Conservation (phyloP, 2,888 invertebrate genomes). For the Melikaiella ostensackeni region DNA sequence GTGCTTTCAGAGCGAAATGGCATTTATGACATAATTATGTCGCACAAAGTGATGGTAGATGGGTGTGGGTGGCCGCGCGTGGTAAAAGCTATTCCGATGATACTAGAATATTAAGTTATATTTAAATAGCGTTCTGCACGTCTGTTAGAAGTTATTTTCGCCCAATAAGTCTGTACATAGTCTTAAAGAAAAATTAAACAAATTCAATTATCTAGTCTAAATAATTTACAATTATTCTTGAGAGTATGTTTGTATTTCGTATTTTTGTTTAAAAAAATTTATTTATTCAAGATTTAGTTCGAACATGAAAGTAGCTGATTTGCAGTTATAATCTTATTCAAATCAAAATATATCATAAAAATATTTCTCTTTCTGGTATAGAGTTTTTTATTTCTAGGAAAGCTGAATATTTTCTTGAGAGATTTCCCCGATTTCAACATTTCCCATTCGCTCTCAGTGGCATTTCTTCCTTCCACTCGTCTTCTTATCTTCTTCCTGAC, state of each 20-base stretch:
- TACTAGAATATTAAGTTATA: constrained; percentile 19
- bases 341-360: not conserved
- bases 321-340: not conserved
- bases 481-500: constrained; percentile 36
- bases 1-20: constrained; percentile 34
- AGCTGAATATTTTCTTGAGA: constrained; percentile 8
- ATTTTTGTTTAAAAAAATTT: no score
- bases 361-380: not conserved
- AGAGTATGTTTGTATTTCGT: no score
- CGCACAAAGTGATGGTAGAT: constrained; percentile 26
- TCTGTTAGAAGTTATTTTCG: not conserved
- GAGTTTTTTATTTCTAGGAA: not conserved
- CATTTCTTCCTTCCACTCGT: constrained; percentile 13
- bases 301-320: not conserved
- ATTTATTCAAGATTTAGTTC: no score
- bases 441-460: constrained; percentile 3
- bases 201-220: no score
- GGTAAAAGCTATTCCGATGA: constrained; percentile 12
- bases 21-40: constrained; percentile 38
- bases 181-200: no score
- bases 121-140: constrained; percentile 11
- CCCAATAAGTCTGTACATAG: no score
- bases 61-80: constrained; percentile 16
- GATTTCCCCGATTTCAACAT: constrained; percentile 21
- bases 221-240: no score